Evolutionary conservation across 2,888 invertebrate genomes (phyloP).

Genomic region (Hydroisotoma schaefferi): DNA sequence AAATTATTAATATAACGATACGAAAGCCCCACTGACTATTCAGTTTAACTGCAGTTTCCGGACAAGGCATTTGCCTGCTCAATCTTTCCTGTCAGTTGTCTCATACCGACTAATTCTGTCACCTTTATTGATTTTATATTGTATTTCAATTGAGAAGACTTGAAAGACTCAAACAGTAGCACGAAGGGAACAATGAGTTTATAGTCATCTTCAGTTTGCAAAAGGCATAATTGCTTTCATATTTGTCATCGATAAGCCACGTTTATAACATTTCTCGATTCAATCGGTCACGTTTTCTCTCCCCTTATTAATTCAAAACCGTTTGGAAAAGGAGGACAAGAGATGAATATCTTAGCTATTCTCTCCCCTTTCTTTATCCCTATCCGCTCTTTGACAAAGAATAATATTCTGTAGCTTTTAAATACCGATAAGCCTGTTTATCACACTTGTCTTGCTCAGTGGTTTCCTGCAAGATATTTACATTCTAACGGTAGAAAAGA

Average conservation of each 20-base stretch:
- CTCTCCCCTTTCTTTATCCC: not conserved
- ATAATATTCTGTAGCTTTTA: not conserved
- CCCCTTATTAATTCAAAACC: not conserved
- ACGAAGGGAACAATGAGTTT: not conserved
- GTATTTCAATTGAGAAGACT: not conserved
- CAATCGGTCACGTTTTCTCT: constrained; percentile 19
- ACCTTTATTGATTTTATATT: not conserved
- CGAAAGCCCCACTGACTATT: no score
- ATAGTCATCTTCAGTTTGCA: not conserved
- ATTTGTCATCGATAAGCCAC: constrained; percentile 21
- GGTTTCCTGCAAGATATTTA: no score
- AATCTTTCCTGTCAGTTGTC: no score
- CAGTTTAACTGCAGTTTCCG: no score
- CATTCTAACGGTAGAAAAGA: no score
- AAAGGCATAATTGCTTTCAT: constrained; percentile 15
- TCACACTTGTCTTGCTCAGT: not conserved
- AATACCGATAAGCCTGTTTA: not conserved
- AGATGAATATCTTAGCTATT: not conserved
- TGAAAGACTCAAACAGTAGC: constrained; percentile 7
- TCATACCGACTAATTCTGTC: not conserved
- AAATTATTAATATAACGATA: no score
- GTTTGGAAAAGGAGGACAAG: constrained; percentile 7
- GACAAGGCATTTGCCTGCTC: no score
- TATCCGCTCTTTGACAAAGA: not conserved
- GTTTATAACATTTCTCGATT: constrained; percentile 18